Evolutionary conservation across 2,888 invertebrate genomes (phyloP).

Genomic region (Tachina grossa): DNA sequence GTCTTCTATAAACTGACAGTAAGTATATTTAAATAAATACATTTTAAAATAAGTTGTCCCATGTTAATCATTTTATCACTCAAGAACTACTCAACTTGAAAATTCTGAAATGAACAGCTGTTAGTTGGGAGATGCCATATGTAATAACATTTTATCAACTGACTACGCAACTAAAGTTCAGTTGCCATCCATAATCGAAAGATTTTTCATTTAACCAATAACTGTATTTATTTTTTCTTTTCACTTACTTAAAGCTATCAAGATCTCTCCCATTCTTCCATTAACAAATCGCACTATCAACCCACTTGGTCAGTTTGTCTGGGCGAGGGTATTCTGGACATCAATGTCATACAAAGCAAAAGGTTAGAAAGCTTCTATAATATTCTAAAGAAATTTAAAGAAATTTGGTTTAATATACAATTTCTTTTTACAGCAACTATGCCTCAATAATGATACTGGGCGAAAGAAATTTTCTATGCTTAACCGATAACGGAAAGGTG

Average conservation of each 20-base stretch:
- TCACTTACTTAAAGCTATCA: conserved; percentile 86
- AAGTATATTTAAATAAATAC: no score
- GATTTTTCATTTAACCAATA: no score
- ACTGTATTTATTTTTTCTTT: not conserved
- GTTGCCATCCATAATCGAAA: no score
- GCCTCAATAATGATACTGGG: conserved; percentile 91
- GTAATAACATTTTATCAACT: no score
- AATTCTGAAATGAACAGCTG: no score
- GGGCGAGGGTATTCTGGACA: conserved; percentile 85
- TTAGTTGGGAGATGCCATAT: no score
- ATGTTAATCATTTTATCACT: no score
- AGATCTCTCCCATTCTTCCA: conserved; percentile 88
- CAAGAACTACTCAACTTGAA: no score
- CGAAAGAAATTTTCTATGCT: conserved; percentile 91
- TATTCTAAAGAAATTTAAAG: no score
- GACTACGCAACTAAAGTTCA: no score
- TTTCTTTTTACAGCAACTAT: conserved; percentile 82
- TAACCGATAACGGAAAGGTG: conserved; percentile 91
- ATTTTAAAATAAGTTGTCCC: no score
- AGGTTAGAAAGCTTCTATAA: conserved; percentile 74
- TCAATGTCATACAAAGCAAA: conserved; percentile 82
- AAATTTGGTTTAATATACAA: not conserved
- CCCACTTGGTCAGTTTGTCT: conserved; percentile 85
- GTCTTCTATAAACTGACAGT: no score
- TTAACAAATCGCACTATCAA: conserved; percentile 83